Conservation (phyloP, 1,140 invertebrate genomes). For the Eueides isabella region DNA sequence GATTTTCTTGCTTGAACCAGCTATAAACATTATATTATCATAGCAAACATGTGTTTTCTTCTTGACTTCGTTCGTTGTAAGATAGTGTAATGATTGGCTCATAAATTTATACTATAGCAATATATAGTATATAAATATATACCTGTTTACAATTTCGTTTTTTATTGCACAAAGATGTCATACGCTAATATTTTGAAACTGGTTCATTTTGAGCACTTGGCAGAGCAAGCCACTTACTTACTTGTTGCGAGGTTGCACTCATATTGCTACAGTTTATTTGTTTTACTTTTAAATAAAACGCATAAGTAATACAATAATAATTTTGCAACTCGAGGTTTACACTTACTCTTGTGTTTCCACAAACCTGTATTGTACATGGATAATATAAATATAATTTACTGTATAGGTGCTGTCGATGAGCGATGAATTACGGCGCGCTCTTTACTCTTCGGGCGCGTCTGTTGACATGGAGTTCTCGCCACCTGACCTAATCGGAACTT, state of each 20-base stretch:
- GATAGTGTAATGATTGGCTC: not conserved
- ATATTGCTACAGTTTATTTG: not conserved
- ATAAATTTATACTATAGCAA: not conserved
- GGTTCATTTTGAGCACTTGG: conserved; percentile 33
- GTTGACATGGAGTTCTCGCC: conserved; percentile 92
- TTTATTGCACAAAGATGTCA: not conserved
- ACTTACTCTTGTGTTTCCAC: not conserved
- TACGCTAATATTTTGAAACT: conserved; percentile 32
- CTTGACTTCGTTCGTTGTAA: not conserved
- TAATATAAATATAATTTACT: conserved; percentile 12
- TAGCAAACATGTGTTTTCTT: not conserved
- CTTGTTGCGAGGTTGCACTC: not conserved
- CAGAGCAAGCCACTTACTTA: conserved; percentile 26
- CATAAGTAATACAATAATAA: not conserved
- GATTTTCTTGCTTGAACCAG: conserved; percentile 9
- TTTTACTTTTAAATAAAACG: not conserved
- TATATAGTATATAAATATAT: not conserved
- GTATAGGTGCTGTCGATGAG: conserved; percentile 93
- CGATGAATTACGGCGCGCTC: conserved; percentile 92
- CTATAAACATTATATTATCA: not conserved
- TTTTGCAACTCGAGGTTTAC: not conserved
- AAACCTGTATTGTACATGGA: not conserved
- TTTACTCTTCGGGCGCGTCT: conserved; percentile 90
- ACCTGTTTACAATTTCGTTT: not conserved
- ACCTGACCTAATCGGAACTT: conserved; percentile 93